These are phyloP conservation scores for Helostoma temminkii DNA, from an alignment of 2,797 vertebrate species.

Conservation along the genomic window DNA sequence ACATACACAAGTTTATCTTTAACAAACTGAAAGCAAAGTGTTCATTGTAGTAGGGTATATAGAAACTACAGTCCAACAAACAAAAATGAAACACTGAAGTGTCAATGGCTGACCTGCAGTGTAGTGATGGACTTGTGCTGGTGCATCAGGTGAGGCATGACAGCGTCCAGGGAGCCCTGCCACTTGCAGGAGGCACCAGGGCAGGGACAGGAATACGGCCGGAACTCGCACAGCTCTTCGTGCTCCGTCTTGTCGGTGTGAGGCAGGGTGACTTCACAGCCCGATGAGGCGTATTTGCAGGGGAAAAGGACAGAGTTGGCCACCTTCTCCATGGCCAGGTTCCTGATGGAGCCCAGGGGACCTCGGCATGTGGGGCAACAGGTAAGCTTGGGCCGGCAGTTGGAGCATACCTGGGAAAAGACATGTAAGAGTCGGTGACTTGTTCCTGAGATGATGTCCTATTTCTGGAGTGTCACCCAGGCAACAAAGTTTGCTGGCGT, in stretches of 20 bases:
- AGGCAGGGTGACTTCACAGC: slow-evolving; percentile 94
- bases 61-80: no score
- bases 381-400: slow-evolving; percentile 98
- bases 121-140: slow-evolving; percentile 99
- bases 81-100: no score
- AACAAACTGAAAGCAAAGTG: not conserved
- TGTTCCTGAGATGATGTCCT: no score
- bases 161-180: slow-evolving; percentile 97
- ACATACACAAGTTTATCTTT: not conserved
- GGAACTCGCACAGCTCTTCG: slow-evolving; percentile 98
- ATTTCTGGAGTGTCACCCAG: no score
- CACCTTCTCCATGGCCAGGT: slow-evolving; percentile 99
- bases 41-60: not conserved
- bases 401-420: slow-evolving; percentile 88
- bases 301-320: slow-evolving; percentile 98
- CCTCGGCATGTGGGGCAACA: slow-evolving; percentile 98
- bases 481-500: no score
- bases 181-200: slow-evolving; percentile 97
- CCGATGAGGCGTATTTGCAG: slow-evolving; percentile 97
- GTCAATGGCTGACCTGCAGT: slow-evolving; percentile 81
- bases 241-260: slow-evolving; percentile 97
- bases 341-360: slow-evolving; percentile 96
- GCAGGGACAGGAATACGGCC: slow-evolving; percentile 97
- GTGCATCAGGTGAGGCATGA: slow-evolving; percentile 98
- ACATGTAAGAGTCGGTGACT: not conserved